A percentile compares a stretch with the other conserved stretches of the same genome.
These are phyloP conservation scores for Tenthredo mesomela DNA, from an alignment of 2,888 invertebrate species.

Conservation along the genomic window DNA sequence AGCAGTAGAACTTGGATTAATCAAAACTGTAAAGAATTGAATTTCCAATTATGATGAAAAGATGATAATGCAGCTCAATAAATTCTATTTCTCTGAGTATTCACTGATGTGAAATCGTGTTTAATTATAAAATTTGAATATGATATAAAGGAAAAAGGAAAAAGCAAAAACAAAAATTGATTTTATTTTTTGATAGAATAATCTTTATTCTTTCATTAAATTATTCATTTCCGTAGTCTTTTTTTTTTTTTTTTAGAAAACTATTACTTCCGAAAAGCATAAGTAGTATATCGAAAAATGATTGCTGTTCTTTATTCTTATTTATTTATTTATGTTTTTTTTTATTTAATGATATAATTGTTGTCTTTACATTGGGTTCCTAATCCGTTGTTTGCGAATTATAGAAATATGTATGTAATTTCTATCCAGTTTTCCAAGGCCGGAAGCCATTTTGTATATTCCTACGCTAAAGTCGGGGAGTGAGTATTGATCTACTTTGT, in stretches of 20 bases:
- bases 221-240: background rate
- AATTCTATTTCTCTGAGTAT: background rate
- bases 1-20: background rate
- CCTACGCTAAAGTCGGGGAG: conserved; percentile 65
- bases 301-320: background rate
- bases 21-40: conserved; percentile 34
- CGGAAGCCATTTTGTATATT: conserved; percentile 76
- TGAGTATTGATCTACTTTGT: conserved; percentile 76
- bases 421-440: conserved; percentile 52
- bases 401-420: conserved; percentile 20
- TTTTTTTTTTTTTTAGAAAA: background rate
- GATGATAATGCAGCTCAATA: background rate
- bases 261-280: background rate
- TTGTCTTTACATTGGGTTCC: background rate
- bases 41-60: background rate
- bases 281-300: background rate
- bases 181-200: background rate
- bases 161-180: background rate
- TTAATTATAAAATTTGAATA: background rate
- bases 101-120: background rate
- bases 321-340: background rate
- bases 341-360: background rate
- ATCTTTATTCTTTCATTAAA: background rate
- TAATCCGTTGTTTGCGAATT: background rate
- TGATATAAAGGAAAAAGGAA: background rate